Conservation (phyloP, 1,140 invertebrate genomes). For the Melipona quadrifasciata region DNA sequence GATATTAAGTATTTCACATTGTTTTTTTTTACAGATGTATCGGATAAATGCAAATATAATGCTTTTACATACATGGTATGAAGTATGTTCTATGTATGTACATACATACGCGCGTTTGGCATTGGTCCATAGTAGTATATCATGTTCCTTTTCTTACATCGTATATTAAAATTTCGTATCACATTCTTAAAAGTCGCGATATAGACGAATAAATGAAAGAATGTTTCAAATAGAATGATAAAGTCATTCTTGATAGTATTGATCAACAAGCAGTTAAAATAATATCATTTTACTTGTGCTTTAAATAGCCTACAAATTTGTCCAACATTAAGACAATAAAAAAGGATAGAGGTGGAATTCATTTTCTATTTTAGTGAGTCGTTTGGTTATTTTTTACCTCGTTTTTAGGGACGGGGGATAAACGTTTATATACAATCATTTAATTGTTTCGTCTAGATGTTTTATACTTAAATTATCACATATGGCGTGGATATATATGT, state of each 20-base stretch:
- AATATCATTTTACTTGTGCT: neutral
- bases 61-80: neutral
- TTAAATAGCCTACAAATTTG: neutral
- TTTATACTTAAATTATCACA: neutral
- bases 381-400: neutral
- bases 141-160: slow-evolving; percentile 14
- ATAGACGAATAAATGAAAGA: neutral
- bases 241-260: neutral
- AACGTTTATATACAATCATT: neutral
- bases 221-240: neutral
- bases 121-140: slow-evolving; percentile 33
- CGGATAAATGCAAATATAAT: slow-evolving; percentile 37
- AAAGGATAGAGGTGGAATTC: neutral
- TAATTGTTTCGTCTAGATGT: neutral
- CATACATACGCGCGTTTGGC: slow-evolving; percentile 26
- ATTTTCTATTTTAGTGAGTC: neutral
- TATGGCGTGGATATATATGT: neutral
- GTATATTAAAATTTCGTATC: slow-evolving; percentile 7
- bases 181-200: neutral
- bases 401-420: too few species aligned
- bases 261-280: neutral
- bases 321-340: neutral
- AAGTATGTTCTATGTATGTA: slow-evolving; percentile 6
- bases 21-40: slow-evolving; percentile 40
- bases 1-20: slow-evolving; percentile 29